These are phyloP conservation scores for Tiaroga cobitis DNA, from an alignment of 2,797 vertebrate species.

Conservation along the genomic window DNA sequence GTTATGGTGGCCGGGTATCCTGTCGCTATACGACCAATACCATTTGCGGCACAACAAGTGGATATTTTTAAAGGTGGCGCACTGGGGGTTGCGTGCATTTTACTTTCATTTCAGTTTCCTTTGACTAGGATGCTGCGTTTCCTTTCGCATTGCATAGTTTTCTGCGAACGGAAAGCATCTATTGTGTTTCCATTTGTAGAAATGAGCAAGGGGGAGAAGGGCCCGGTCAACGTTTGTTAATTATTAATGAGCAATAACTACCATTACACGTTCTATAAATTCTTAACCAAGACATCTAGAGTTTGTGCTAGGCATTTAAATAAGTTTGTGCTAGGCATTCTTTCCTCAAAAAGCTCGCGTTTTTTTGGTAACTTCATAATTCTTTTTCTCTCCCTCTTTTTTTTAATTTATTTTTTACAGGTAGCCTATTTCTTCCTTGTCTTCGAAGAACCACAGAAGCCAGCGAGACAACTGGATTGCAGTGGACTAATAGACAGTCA, in stretches of 20 bases:
- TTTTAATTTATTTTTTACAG: conserved; percentile 4
- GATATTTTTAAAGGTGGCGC: conserved; percentile 60
- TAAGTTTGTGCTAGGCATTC: conserved; percentile 42
- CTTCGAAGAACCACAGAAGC: background rate
- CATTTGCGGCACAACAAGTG: conserved; percentile 62
- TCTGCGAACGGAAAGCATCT: conserved; percentile 79
- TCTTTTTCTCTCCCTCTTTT: background rate
- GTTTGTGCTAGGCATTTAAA: conserved; percentile 41
- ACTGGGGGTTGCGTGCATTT: conserved; percentile 62
- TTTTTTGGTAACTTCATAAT: background rate
- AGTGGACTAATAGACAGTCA: conserved; percentile 8
- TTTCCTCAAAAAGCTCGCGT: background rate
- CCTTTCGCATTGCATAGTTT: conserved; percentile 67
- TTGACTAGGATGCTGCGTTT: conserved; percentile 74
- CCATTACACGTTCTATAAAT: conserved; percentile 3
- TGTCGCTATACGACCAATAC: conserved; percentile 73
- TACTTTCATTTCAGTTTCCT: conserved; percentile 66
- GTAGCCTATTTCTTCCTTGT: background rate
- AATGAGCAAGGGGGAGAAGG: conserved; percentile 56
- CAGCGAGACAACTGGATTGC: background rate
- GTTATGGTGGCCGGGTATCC: conserved; percentile 59
- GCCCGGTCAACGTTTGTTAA: conserved; percentile 67
- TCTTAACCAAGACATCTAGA: background rate
- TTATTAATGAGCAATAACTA: conserved; percentile 71
- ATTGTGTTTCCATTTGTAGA: conserved; percentile 71